Conservation (phyloP, 2,113 vertebrate species). For the Oryzias curvinotus region DNA sequence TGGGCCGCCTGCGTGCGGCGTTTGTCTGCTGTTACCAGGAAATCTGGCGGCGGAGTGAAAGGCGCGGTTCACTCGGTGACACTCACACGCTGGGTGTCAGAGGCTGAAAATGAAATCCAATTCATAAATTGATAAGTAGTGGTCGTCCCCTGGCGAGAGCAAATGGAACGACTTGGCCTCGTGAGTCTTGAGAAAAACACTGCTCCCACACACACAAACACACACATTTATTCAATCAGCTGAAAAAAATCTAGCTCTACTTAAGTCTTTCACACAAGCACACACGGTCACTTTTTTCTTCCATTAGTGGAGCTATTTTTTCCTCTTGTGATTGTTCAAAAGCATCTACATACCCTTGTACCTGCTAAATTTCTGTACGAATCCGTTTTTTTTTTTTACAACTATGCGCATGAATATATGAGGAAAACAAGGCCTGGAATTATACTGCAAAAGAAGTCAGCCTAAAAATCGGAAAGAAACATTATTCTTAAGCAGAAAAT, state of each 20-base stretch:
- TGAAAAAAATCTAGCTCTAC: constrained; percentile 24
- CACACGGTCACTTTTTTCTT: background rate
- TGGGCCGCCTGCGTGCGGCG: constrained; percentile 8
- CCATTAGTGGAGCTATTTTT: too few relatives aligned
- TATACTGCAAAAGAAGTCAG: too few relatives aligned
- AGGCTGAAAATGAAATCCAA: constrained; percentile 52
- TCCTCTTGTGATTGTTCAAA: too few relatives aligned
- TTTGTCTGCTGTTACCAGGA: constrained; percentile 23
- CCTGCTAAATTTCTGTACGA: too few relatives aligned
- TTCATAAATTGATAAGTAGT: constrained; percentile 65
- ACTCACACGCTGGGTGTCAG: constrained; percentile 35
- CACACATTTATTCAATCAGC: constrained; percentile 27
- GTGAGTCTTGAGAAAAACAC: constrained; percentile 48
- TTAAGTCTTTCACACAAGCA: constrained; percentile 23
- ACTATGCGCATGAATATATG: too few relatives aligned
- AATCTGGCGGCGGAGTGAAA: constrained; percentile 34
- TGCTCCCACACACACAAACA: constrained; percentile 9
- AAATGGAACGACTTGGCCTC: constrained; percentile 47
- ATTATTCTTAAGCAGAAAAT: too few relatives aligned
- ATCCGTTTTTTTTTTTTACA: too few relatives aligned
- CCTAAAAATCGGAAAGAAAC: too few relatives aligned
- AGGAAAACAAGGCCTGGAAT: too few relatives aligned
- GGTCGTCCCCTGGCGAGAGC: constrained; percentile 47
- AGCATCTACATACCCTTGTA: too few relatives aligned
- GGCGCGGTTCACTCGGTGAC: constrained; percentile 31